Evolutionary conservation across 2,797 vertebrate genomes (phyloP).

Genomic region (Amphiprion clarkii): DNA sequence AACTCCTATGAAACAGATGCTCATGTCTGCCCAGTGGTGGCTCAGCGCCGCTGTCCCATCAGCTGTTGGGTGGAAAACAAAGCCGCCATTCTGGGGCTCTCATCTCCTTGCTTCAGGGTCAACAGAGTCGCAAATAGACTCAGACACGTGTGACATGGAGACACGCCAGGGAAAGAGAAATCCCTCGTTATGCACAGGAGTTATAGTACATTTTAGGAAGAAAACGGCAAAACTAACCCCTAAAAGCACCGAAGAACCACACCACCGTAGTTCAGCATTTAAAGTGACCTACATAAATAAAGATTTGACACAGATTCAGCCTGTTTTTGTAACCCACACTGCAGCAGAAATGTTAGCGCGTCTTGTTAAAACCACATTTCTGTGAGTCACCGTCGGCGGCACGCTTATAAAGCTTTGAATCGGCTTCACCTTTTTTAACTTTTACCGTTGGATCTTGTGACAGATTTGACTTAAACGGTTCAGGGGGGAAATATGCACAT

Average conservation of each 20-base stretch:
- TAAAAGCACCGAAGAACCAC: no score
- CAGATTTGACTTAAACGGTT: not conserved
- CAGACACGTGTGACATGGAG: constrained; percentile 37
- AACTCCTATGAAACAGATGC: constrained; percentile 35
- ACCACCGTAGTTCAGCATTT: no score
- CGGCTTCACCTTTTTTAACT: not conserved
- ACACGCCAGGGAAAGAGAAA: constrained; percentile 28
- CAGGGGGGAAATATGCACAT: no score
- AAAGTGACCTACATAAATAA: no score
- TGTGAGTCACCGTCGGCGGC: not conserved
- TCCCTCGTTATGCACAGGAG: not conserved
- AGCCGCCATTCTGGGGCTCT: constrained; percentile 53
- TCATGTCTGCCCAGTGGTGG: constrained; percentile 12
- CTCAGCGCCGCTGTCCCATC: constrained; percentile 36
- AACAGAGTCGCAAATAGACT: constrained; percentile 57
- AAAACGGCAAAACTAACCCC: not conserved
- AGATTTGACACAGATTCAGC: no score
- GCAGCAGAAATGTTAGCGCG: no score
- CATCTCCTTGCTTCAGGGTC: constrained; percentile 43
- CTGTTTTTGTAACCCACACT: no score
- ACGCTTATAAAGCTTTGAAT: not conserved
- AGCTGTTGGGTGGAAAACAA: constrained; percentile 61
- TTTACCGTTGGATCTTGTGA: constrained; percentile 7
- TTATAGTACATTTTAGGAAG: not conserved
- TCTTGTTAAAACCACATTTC: not conserved